Evolutionary conservation across 2,888 invertebrate species (phyloP), one percentile per base, ranked within the genome.

Genomic region (Bimastos eiseni): DNA sequence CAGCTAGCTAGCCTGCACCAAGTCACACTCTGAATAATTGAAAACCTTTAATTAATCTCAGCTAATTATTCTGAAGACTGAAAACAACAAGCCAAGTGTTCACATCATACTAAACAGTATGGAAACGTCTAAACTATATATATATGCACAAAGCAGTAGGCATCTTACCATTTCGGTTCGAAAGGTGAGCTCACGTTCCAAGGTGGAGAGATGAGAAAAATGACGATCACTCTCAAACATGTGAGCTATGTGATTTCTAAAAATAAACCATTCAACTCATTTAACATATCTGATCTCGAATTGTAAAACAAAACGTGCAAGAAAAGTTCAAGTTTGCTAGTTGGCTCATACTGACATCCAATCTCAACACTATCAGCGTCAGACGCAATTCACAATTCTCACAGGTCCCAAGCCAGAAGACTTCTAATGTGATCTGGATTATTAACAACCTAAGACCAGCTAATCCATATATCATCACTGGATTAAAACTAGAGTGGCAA

Each of bases 181-280:
- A 90, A 98, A 96, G 15, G 97, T 96, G 96, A 98, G 97, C 95
- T 98, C 98, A 89, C 98, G 95, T 94, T 98, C 98, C 94, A 97
- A 94, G 88, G 97, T 97, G 0, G 97, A 97, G 89, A 98, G 95
- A 94, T 97, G 97, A 0, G 97, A 97, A 95, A 98, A 98, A 95
- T 97, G 97, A 17, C 97, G 96, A 94, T 97, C 97, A 94, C 97
- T 97, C 95, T 98, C 98, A 95, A 97, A 98, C 93, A 98, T 96
- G 8, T 95, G 95, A 0, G 96, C 96, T 0, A 97, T 96, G 95
- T 97, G 97, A 93, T 96, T 96, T 90, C 94, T 95, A 36, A 19
- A 86, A 86, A 86, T 70, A 70, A 70, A 49, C 24, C 21, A 49
- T 49, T 49, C 49, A 49, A 49, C 49, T 24, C 11, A 24, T 49